Conservation (phyloP, 2,888 invertebrate species). For the Mylabris sibirica region DNA sequence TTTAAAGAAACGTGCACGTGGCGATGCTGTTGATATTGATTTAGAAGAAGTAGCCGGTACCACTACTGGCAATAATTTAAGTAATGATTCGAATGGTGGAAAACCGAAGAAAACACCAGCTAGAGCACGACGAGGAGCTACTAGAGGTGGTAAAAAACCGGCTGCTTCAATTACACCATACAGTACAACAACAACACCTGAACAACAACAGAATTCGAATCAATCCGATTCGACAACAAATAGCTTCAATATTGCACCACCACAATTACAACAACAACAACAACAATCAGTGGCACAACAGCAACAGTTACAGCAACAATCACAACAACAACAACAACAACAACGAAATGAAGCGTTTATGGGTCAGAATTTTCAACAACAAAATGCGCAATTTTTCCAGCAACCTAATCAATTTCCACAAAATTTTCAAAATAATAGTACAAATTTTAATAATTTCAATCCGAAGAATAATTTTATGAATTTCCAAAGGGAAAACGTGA, state of each 20-base stretch:
- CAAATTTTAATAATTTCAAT: constrained; percentile 15
- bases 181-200: constrained; percentile 42
- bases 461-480: constrained; percentile 20
- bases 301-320: too few species aligned
- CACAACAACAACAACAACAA: constrained; percentile 16
- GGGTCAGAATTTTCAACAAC: constrained; percentile 26
- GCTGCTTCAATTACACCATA: constrained; percentile 66
- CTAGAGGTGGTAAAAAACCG: constrained; percentile 61
- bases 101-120: constrained; percentile 54
- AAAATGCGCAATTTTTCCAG: constrained; percentile 17
- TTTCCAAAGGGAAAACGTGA: constrained; percentile 16
- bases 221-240: not conserved
- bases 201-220: constrained; percentile 23
- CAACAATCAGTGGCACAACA: constrained; percentile 7
- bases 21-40: constrained; percentile 81
- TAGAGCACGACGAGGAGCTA: constrained; percentile 59
- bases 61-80: constrained; percentile 39
- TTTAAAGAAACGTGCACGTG: constrained; percentile 80
- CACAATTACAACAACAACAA: constrained; percentile 13
- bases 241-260: constrained; percentile 3
- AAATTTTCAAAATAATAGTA: constrained; percentile 19
- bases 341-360: constrained; percentile 8
- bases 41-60: constrained; percentile 78
- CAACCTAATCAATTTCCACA: constrained; percentile 36
- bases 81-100: constrained; percentile 46